Evolutionary conservation across 2,113 vertebrate genomes (phyloP).

Genomic region (Anguilla rostrata): DNA sequence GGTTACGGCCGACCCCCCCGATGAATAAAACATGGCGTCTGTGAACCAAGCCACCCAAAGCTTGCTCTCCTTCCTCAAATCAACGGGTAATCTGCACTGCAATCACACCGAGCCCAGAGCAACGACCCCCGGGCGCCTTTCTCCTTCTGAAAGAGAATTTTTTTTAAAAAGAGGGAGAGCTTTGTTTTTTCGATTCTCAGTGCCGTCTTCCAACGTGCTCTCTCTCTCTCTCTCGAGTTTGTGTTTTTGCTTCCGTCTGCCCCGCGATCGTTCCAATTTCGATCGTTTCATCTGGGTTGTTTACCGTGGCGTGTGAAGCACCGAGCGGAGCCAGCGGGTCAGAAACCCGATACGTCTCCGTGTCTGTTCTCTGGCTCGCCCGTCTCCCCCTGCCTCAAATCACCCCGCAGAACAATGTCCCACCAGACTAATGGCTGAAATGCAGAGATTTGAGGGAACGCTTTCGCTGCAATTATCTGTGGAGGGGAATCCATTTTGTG

Average conservation of each 20-base stretch:
- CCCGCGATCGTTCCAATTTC: not conserved
- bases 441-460: not conserved
- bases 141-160: not conserved
- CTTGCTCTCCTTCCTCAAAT: not conserved
- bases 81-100: not conserved
- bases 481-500: not conserved
- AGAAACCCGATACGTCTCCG: not conserved
- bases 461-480: not conserved
- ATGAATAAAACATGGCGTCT: not conserved
- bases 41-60: not conserved
- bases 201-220: not conserved
- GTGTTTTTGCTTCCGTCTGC: not conserved
- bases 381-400: not conserved
- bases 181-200: not conserved
- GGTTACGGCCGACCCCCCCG: not conserved
- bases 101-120: not conserved
- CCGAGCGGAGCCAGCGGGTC: not conserved
- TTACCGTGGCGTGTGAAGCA: not conserved
- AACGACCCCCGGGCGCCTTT: too few relatives aligned
- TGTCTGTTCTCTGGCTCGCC: not conserved
- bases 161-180: not conserved
- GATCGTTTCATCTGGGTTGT: not conserved
- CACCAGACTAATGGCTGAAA: not conserved
- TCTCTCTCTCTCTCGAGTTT: not conserved
- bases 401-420: not conserved